These are phyloP conservation scores for Troides aeacus DNA, from an alignment of 2,888 invertebrate species.

Conservation along the genomic window DNA sequence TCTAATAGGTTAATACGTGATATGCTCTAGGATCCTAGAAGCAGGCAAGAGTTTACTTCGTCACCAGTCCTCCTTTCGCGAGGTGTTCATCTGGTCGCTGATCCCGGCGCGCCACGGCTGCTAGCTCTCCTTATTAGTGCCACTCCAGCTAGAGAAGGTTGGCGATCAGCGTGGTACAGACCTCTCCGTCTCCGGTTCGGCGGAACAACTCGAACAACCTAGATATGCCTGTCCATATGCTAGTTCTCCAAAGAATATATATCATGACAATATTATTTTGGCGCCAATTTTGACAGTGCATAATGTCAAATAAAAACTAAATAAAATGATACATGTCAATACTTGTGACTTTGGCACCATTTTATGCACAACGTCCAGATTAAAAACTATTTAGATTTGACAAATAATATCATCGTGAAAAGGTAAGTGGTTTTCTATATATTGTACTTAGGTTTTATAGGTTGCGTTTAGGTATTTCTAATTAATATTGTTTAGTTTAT, in stretches of 20 bases:
- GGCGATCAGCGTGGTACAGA: no score
- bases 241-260: slow-evolving; percentile 18
- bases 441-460: slow-evolving; percentile 27
- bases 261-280: not conserved
- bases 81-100: slow-evolving; percentile 62
- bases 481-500: slow-evolving; percentile 14
- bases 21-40: slow-evolving; percentile 50
- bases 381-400: not conserved
- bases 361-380: not conserved
- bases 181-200: no score
- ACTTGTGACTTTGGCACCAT: not conserved
- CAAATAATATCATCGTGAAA: not conserved
- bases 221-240: no score
- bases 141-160: no score
- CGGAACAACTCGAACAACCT: no score
- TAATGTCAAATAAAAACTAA: no score
- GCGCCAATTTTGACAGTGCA: slow-evolving; percentile 1
- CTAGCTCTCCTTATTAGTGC: slow-evolving; percentile 32
- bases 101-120: slow-evolving; percentile 65
- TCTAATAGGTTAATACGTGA: no score
- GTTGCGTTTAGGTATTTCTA: slow-evolving; percentile 21
- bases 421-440: slow-evolving; percentile 25
- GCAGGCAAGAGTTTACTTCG: slow-evolving; percentile 56
- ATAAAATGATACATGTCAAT: no score
- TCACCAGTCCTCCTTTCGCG: slow-evolving; percentile 52